Percentiles rank a stretch among this genome's conserved stretches.
Evolutionary conservation across 2,888 invertebrate species (phyloP).

Genomic region (Microplitis manilae): DNA sequence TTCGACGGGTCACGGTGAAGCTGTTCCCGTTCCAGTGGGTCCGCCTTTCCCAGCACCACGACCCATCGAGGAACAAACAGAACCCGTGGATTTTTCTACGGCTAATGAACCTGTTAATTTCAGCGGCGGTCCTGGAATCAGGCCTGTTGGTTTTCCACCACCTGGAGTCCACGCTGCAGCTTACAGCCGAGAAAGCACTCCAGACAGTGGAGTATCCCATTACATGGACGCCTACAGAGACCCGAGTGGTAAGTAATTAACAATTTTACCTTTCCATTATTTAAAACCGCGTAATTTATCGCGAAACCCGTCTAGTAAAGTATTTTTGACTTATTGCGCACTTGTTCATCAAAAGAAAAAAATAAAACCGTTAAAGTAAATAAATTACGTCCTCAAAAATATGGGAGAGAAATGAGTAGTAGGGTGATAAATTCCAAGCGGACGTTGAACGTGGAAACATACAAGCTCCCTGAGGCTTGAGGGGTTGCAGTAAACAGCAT

Average conservation of each 20-base stretch:
- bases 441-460: conserved; percentile 16
- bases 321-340: not conserved
- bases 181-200: conserved; percentile 91
- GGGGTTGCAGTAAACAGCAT: not conserved
- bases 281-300: not conserved
- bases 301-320: not conserved
- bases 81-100: conserved; percentile 82
- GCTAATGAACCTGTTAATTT: conserved; percentile 78
- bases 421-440: conserved; percentile 30
- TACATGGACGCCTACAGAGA: conserved; percentile 91
- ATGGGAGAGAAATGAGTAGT: not conserved
- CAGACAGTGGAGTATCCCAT: conserved; percentile 90
- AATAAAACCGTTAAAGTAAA: conserved; percentile 9
- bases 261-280: not conserved
- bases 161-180: conserved; percentile 75
- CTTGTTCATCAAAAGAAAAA: not conserved
- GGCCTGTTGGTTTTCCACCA: conserved; percentile 76
- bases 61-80: conserved; percentile 78
- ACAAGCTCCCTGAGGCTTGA: conserved; percentile 6
- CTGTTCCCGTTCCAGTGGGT: conserved; percentile 73
- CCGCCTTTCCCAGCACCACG: conserved; percentile 75
- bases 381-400: conserved; percentile 19
- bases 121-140: conserved; percentile 73
- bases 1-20: conserved; percentile 72
- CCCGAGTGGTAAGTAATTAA: conserved; percentile 80